Evolutionary conservation across 2,888 invertebrate genomes (phyloP).

Genomic region (Eupeodes luniger): DNA sequence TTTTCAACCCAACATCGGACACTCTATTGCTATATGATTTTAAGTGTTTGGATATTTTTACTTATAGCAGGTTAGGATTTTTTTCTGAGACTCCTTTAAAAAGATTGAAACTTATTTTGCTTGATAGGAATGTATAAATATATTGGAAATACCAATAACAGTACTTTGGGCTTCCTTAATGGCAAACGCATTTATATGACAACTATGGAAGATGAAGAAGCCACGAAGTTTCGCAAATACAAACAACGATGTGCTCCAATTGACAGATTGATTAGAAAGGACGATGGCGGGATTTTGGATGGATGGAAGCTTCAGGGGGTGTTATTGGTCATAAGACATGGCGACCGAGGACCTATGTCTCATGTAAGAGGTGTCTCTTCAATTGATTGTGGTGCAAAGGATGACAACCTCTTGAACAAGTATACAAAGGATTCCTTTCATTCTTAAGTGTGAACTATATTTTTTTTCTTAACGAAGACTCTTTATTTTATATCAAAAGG

Average conservation of each 20-base stretch:
- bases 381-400: constrained; percentile 89
- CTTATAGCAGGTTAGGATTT: constrained; percentile 88
- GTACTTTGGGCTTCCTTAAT: constrained; percentile 79
- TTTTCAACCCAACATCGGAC: constrained; percentile 90
- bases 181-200: constrained; percentile 75
- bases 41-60: constrained; percentile 92
- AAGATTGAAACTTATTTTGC: background rate
- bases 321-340: constrained; percentile 92
- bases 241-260: constrained; percentile 90
- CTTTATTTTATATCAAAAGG: constrained; percentile 75
- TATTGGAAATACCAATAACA: constrained; percentile 85
- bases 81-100: background rate
- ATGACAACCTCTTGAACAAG: constrained; percentile 83
- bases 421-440: constrained; percentile 62
- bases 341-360: constrained; percentile 94
- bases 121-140: constrained; percentile 91
- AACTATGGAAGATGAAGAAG: constrained; percentile 84
- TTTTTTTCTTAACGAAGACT: background rate
- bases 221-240: constrained; percentile 88
- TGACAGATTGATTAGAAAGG: constrained; percentile 87
- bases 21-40: constrained; percentile 91
- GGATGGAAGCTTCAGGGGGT: constrained; percentile 85
- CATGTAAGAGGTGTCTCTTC: constrained; percentile 91
- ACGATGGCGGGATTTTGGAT: constrained; percentile 87
- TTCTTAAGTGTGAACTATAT: background rate